A percentile compares a stretch with the other conserved stretches of the same genome.
These are phyloP conservation scores for Rhynchopsitta pachyrhyncha DNA, from an alignment of 2,113 vertebrate genomes.

Conservation along the genomic window DNA sequence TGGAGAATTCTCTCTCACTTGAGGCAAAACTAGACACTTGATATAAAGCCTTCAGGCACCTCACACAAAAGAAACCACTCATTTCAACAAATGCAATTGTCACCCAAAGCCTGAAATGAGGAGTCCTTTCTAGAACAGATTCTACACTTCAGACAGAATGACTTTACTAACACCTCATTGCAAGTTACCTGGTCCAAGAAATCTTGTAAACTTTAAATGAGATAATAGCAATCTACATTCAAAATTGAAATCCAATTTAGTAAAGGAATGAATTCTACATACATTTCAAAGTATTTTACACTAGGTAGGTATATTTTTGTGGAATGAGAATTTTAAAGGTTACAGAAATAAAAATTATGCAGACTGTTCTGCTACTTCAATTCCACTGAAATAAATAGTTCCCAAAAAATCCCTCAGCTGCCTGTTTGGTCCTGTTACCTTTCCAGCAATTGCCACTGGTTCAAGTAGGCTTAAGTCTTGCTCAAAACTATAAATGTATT, in stretches of 20 bases:
- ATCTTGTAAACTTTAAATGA: neutral
- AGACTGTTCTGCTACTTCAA: neutral
- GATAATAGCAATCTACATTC: neutral
- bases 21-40: neutral
- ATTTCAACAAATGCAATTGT: neutral
- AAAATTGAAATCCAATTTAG: neutral
- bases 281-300: neutral
- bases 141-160: neutral
- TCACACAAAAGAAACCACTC: neutral
- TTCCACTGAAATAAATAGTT: neutral
- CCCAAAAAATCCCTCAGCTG: neutral
- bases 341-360: rapidly evolving
- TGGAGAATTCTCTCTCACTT: rapidly evolving
- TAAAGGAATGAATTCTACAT: neutral
- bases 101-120: rapidly evolving
- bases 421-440: neutral
- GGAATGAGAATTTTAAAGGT: neutral
- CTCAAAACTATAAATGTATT: neutral
- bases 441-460: neutral
- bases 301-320: neutral
- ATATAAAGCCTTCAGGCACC: neutral
- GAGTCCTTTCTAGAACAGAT: neutral
- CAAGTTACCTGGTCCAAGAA: neutral
- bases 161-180: neutral
- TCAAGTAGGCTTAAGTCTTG: neutral